These are phyloP conservation scores for Podarcis raffonei DNA, from an alignment of 2,113 vertebrate species.

Conservation along the genomic window DNA sequence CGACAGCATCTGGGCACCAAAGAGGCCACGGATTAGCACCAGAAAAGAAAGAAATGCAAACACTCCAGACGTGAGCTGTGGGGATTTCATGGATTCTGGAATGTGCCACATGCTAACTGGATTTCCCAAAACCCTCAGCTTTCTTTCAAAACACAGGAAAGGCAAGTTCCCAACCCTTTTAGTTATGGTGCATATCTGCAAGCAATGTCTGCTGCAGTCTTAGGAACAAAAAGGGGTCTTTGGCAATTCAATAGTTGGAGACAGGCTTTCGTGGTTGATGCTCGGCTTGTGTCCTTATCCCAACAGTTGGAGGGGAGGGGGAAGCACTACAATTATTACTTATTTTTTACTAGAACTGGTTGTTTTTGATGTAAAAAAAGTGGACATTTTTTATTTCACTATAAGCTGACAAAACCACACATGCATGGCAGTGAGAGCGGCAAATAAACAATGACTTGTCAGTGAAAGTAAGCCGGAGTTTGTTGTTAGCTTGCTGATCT, in stretches of 20 bases:
- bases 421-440: not conserved
- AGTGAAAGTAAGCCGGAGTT: too few relatives aligned
- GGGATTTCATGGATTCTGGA: not conserved
- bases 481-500: too few relatives aligned
- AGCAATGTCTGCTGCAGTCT: not conserved
- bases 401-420: not conserved
- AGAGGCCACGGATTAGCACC: not conserved
- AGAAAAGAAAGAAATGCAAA: not conserved
- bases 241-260: not conserved
- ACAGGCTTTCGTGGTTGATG: not conserved
- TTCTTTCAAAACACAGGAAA: not conserved
- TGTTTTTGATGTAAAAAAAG: not conserved
- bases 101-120: not conserved
- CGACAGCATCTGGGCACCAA: slow-evolving; percentile 87
- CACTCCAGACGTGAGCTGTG: too few relatives aligned
- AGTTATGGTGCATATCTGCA: not conserved
- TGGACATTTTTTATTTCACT: not conserved
- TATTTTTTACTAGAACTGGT: not conserved
- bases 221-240: not conserved
- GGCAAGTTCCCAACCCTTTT: not conserved
- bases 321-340: not conserved
- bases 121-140: not conserved
- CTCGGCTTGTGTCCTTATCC: not conserved
- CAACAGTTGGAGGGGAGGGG: not conserved
- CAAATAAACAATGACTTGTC: too few relatives aligned